These are phyloP conservation scores for Phytoseiulus persimilis DNA, from an alignment of 2,888 invertebrate species.

Conservation along the genomic window DNA sequence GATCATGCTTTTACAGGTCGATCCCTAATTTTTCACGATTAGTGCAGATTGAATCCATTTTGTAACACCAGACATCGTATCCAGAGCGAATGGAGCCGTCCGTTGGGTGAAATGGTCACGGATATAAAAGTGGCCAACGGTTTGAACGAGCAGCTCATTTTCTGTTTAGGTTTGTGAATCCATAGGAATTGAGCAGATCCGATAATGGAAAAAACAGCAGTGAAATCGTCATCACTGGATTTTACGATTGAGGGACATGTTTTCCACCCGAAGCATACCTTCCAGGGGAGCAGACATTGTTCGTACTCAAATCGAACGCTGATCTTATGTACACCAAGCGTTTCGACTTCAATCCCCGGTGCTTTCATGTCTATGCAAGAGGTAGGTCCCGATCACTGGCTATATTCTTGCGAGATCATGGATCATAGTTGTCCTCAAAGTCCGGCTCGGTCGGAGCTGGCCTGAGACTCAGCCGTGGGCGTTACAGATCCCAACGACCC, in stretches of 20 bases:
- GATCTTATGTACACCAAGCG: conserved; percentile 69
- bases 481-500: conserved; percentile 25
- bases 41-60: too few relatives aligned
- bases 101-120: conserved; percentile 67
- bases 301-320: conserved; percentile 58
- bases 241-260: neutral
- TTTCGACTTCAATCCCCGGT: conserved; percentile 66
- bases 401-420: neutral
- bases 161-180: conserved; percentile 60
- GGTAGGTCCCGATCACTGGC: conserved; percentile 40
- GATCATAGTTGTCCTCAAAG: neutral
- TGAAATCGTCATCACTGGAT: too few relatives aligned
- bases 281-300: conserved; percentile 65
- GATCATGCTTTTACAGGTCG: neutral
- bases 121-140: conserved; percentile 58
- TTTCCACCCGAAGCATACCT: neutral
- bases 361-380: conserved; percentile 45
- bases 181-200: neutral
- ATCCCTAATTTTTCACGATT: neutral
- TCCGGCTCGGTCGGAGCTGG: neutral
- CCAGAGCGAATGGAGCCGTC: conserved; percentile 68
- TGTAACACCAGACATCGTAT: too few relatives aligned
- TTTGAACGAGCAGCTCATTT: conserved; percentile 58
- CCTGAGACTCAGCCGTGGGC: neutral
- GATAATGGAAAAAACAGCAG: too few relatives aligned